Evolutionary conservation across 2,113 vertebrate species (phyloP).

Genomic region (Dasypus novemcinctus): DNA sequence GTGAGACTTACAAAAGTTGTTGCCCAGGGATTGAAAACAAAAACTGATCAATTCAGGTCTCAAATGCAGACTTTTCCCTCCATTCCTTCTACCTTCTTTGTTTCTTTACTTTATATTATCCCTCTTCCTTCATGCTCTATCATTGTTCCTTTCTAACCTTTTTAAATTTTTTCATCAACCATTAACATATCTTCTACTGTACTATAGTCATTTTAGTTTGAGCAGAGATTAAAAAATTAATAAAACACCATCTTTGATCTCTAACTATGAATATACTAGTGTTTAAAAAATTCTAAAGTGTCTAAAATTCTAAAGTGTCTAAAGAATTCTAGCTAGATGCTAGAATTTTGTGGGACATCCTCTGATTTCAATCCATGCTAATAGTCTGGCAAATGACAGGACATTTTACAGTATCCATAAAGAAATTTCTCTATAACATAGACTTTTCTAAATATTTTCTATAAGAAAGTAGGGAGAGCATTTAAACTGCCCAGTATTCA

Average conservation of each 20-base stretch:
- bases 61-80: not conserved
- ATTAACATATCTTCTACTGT: not conserved
- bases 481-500: not conserved
- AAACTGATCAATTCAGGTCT: not conserved
- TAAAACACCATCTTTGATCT: not conserved
- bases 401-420: not conserved
- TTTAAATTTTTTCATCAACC: not conserved
- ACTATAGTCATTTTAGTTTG: not conserved
- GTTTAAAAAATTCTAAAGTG: too few relatives aligned
- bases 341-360: not conserved
- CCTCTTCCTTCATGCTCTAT: not conserved
- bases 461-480: not conserved
- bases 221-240: not conserved
- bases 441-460: not conserved
- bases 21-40: not conserved
- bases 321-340: too few relatives aligned
- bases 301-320: too few relatives aligned
- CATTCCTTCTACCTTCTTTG: accelerated
- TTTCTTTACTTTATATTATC: not conserved
- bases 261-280: not conserved
- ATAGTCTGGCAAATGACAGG: not conserved
- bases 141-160: not conserved
- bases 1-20: not conserved
- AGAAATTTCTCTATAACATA: not conserved
- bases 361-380: not conserved